Percentiles rank a stretch among this genome's conserved stretches.
phyloP scores from a whole-genome alignment of 2,888 invertebrate genomes.

The Candidula unifasciata region DNA sequence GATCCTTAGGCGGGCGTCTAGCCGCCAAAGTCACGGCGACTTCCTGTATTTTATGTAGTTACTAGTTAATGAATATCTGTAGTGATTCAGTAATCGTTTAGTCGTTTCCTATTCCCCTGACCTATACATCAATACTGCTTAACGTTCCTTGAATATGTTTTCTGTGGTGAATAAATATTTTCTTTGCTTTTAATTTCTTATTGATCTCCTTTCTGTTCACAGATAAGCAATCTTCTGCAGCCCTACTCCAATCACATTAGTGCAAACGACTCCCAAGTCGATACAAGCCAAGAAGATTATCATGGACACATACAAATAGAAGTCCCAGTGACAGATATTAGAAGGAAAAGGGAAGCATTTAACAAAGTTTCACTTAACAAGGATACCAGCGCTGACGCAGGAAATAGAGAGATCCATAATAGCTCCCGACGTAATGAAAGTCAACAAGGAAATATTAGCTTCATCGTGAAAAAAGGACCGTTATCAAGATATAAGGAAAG shows the following conservation, averaged over 20 bases:
- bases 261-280: too few relatives aligned
- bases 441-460: not conserved
- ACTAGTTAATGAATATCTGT: not conserved
- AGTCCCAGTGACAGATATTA: not conserved
- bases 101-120: too few relatives aligned
- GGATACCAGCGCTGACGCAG: not conserved
- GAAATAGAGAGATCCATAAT: not conserved
- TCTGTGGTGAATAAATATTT: too few relatives aligned
- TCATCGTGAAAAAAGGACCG: not conserved
- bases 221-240: constrained; percentile 18
- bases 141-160: too few relatives aligned
- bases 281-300: too few relatives aligned
- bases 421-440: not conserved
- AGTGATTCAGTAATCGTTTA: not conserved
- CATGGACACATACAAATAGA: too few relatives aligned
- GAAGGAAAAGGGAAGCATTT: not conserved
- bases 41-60: too few relatives aligned
- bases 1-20: too few relatives aligned
- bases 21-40: too few relatives aligned
- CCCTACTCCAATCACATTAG: not conserved
- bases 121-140: too few relatives aligned
- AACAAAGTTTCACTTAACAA: not conserved
- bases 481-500: too few relatives aligned
- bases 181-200: too few relatives aligned
- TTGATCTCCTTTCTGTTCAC: not conserved